phyloP scores from a whole-genome alignment of 2,113 vertebrate genomes.

The Glareola pratincola region DNA sequence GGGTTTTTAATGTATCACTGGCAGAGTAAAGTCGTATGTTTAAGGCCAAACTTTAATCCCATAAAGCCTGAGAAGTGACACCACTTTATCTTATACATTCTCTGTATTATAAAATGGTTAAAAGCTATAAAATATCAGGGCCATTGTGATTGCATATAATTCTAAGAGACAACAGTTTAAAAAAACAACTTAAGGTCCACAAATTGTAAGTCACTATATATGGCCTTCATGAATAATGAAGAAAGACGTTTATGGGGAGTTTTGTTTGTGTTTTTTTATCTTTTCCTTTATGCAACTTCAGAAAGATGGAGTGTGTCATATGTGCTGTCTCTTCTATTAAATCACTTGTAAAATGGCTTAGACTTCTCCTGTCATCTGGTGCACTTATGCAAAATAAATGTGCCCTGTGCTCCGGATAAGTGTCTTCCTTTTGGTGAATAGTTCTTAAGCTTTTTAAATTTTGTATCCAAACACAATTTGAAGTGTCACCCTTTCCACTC shows the following conservation, averaged over 20 bases:
- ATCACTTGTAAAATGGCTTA: slow-evolving; percentile 48
- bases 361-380: slow-evolving; percentile 50
- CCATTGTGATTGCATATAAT: background rate
- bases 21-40: background rate
- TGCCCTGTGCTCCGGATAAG: slow-evolving; percentile 35
- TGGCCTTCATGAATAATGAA: slow-evolving; percentile 33
- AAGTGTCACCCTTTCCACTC: slow-evolving; percentile 52
- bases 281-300: slow-evolving; percentile 47
- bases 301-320: slow-evolving; percentile 36
- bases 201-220: background rate
- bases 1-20: background rate
- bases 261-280: slow-evolving; percentile 35
- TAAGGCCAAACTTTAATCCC: background rate
- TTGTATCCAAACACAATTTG: slow-evolving; percentile 51
- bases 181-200: background rate
- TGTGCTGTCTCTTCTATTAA: slow-evolving; percentile 47
- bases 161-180: background rate
- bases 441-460: slow-evolving; percentile 55
- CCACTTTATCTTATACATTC: background rate
- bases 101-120: background rate
- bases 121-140: background rate
- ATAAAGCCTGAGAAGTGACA: background rate
- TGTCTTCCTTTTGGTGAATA: slow-evolving; percentile 43
- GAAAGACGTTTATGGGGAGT: slow-evolving; percentile 29
- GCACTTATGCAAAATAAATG: slow-evolving; percentile 67